Evolutionary conservation across 2,888 invertebrate species (phyloP).

Genomic region (Spodoptera littoralis): DNA sequence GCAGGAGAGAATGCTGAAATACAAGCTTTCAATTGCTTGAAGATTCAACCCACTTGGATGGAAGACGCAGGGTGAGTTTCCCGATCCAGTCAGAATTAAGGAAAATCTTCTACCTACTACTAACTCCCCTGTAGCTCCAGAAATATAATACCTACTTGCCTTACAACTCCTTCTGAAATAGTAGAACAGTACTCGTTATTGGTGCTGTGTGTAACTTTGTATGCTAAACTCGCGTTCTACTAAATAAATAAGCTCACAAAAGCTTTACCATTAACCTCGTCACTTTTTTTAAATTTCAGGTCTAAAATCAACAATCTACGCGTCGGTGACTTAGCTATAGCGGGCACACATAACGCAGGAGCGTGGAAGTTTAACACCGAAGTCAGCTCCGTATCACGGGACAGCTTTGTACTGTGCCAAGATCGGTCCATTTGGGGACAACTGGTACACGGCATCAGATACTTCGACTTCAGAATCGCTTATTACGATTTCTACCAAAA

Average conservation of each 20-base stretch:
- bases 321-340: constrained; percentile 82
- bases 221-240: not conserved
- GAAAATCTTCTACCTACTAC: not conserved
- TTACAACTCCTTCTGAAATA: no score
- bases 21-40: constrained; percentile 91
- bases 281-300: constrained; percentile 61
- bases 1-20: constrained; percentile 89
- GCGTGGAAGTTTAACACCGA: constrained; percentile 86
- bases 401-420: constrained; percentile 89
- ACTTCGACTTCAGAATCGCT: constrained; percentile 94
- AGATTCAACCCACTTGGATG: constrained; percentile 96
- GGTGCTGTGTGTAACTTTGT: no score
- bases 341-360: constrained; percentile 89
- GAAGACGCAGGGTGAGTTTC: constrained; percentile 86
- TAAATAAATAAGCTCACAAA: not conserved
- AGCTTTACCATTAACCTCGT: constrained; percentile 3
- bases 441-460: constrained; percentile 94
- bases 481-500: constrained; percentile 87
- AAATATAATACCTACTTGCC: no score
- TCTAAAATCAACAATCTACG: constrained; percentile 77
- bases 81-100: not conserved
- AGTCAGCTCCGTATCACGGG: constrained; percentile 76
- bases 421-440: constrained; percentile 95
- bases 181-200: no score
- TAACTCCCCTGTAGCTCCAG: no score